phyloP scores from a whole-genome alignment of 2,888 invertebrate species.

The Steinernema scapterisci region DNA sequence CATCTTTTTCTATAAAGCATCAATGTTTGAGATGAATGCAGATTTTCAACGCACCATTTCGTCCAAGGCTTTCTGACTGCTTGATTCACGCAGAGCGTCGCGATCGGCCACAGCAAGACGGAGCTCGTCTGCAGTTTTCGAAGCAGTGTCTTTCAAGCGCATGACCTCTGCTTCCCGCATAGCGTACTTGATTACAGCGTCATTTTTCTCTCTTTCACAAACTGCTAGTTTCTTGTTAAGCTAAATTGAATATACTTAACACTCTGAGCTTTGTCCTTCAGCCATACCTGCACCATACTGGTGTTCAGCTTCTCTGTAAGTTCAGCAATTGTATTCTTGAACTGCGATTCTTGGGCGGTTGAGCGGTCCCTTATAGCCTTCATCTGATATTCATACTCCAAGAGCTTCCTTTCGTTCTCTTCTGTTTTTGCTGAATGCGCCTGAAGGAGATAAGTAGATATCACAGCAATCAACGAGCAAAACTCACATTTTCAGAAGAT shows the following conservation, averaged over 20 bases:
- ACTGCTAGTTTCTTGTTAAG: slow-evolving; percentile 50
- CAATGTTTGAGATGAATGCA: neutral
- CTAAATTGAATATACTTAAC: too few species aligned
- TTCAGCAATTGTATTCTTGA: slow-evolving; percentile 48
- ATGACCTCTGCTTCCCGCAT: slow-evolving; percentile 59
- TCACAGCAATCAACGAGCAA: neutral
- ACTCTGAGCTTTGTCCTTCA: too few species aligned
- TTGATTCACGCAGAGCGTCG: slow-evolving; percentile 29
- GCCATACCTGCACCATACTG: slow-evolving; percentile 45
- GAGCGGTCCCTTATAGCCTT: slow-evolving; percentile 49
- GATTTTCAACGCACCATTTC: slow-evolving; percentile 30
- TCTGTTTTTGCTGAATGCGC: slow-evolving; percentile 45
- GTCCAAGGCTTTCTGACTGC: slow-evolving; percentile 30
- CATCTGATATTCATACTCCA: slow-evolving; percentile 52
- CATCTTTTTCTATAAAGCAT: neutral
- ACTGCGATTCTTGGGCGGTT: slow-evolving; percentile 54
- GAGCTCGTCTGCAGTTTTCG: slow-evolving; percentile 37
- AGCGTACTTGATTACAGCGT: slow-evolving; percentile 63
- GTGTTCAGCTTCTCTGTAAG: slow-evolving; percentile 48
- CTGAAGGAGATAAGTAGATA: slow-evolving; percentile 13
- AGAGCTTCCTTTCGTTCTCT: slow-evolving; percentile 42
- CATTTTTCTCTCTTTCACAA: slow-evolving; percentile 57
- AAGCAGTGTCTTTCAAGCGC: slow-evolving; percentile 46
- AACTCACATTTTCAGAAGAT: slow-evolving; percentile 33
- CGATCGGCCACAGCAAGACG: slow-evolving; percentile 33